Evolutionary conservation across 2,113 vertebrate species (phyloP), one percentile per base, ranked within the genome.

Genomic region (Tachuris rubrigastra): DNA sequence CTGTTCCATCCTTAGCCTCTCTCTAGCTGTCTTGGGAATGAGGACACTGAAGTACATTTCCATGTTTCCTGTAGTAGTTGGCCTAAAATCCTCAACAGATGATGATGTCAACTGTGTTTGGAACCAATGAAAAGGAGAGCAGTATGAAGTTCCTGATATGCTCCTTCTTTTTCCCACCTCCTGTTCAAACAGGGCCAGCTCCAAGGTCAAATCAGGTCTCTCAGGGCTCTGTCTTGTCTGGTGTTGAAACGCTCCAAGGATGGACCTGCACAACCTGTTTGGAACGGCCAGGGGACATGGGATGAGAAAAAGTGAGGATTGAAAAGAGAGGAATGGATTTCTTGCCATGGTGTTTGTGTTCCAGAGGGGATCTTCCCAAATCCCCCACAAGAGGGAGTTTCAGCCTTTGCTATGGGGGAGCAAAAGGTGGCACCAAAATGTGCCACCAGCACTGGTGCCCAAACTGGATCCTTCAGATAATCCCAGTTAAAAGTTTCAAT

Each of bases 371-470:
- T 52, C 80, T 87, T 77, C 92, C 56, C 25, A 9, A 52, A 17
- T 72, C 53, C 30, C 28, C 95, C 96, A 87, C 96, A 76, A 96
- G 96, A 92, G 95, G 96, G 96, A 90, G 96, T 97, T 94, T 94
- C 75, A 97, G 62, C 31, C 89, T 96, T 81, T 86, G 46, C 80
- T 84, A 28, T 37, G 46, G 53, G 17, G 68, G 33, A 65, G 39
- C 73, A 65, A 59, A 88, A 93, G 80, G 47, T 10, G 3, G 46
- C 19, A 12, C 14, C 44, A 19, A 46, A 83, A 66, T 10, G 39
- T 2, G 4, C 30, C 50, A 21, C 8, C 4, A 22, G 44, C 20
- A 3, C 2, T 8, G 75, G 14, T n/a, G 17, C 68, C 0, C 5
- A 12, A 33, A n/a, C 30, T 50, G 62, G 2, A 65, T 90, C 68